phyloP scores from a whole-genome alignment of 2,113 vertebrate species.

The Pseudopipra pipra region DNA sequence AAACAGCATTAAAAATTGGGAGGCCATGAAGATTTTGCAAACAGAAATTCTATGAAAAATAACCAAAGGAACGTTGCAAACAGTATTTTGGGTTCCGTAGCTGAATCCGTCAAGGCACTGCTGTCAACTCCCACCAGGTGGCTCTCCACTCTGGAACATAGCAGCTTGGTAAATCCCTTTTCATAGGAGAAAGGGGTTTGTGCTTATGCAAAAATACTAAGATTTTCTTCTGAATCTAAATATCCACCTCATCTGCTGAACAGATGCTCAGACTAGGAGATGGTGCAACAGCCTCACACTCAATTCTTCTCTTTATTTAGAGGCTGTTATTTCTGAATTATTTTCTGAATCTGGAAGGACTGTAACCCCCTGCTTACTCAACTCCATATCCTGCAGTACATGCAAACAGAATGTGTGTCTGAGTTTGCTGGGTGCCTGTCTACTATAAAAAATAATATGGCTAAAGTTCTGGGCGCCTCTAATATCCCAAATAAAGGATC shows the following conservation, averaged over 20 bases:
- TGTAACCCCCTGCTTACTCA: neutral
- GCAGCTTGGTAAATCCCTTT: neutral
- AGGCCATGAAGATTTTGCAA: neutral
- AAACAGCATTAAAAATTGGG: neutral
- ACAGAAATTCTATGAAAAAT: neutral
- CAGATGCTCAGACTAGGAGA: neutral
- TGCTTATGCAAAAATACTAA: neutral
- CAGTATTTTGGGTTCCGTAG: neutral
- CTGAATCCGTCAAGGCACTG: neutral
- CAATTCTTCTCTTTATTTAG: neutral
- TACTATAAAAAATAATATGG: neutral
- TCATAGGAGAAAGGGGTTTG: neutral
- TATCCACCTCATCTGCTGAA: neutral
- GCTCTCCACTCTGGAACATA: neutral
- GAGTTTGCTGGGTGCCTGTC: neutral
- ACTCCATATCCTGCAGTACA: fast-evolving
- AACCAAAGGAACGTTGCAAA: neutral
- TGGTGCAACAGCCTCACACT: neutral
- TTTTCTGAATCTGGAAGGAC: neutral
- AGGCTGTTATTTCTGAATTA: neutral
- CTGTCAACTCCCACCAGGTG: conserved; percentile 1
- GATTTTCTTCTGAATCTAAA: neutral
- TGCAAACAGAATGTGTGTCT: neutral
- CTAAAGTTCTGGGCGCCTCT: neutral
- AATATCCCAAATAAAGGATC: neutral